Evolutionary conservation across 2,888 invertebrate genomes (phyloP).

Genomic region (Troglohyphantes excavatus): DNA sequence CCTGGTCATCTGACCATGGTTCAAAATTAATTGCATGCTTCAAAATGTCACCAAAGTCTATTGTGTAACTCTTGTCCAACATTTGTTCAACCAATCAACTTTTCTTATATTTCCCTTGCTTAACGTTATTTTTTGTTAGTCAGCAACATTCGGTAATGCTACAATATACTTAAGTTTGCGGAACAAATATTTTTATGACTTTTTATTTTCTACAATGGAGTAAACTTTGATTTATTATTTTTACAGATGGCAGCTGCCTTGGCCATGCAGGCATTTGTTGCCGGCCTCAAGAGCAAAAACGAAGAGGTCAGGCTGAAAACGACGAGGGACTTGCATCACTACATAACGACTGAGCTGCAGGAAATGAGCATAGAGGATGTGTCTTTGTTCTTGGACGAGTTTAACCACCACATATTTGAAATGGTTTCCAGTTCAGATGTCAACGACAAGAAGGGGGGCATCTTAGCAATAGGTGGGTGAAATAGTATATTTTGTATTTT

Average conservation of each 20-base stretch:
- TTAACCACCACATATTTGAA: conserved; percentile 96
- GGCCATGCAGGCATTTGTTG: conserved; percentile 85
- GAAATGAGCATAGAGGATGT: conserved; percentile 95
- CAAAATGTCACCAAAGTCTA: no score
- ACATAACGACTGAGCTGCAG: conserved; percentile 89
- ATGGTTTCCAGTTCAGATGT: conserved; percentile 95
- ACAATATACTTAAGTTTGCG: neutral
- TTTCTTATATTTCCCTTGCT: no score
- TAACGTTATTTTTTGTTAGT: neutral
- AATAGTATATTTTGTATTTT: no score
- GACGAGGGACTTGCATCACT: conserved; percentile 93
- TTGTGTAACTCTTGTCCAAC: no score
- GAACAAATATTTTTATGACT: neutral
- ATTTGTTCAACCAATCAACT: no score
- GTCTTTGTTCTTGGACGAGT: conserved; percentile 94
- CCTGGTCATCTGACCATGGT: no score
- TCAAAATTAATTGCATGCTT: no score
- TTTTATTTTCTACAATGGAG: no score
- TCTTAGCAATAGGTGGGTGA: conserved; percentile 88
- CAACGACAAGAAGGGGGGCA: conserved; percentile 97
- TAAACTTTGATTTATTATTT: no score
- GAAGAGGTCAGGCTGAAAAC: conserved; percentile 92
- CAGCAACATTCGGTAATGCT: neutral
- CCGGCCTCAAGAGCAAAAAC: conserved; percentile 93
- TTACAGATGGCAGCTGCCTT: conserved; percentile 54